Conservation (phyloP, 2,797 vertebrate genomes). For the Perdix hodgsoniae region DNA sequence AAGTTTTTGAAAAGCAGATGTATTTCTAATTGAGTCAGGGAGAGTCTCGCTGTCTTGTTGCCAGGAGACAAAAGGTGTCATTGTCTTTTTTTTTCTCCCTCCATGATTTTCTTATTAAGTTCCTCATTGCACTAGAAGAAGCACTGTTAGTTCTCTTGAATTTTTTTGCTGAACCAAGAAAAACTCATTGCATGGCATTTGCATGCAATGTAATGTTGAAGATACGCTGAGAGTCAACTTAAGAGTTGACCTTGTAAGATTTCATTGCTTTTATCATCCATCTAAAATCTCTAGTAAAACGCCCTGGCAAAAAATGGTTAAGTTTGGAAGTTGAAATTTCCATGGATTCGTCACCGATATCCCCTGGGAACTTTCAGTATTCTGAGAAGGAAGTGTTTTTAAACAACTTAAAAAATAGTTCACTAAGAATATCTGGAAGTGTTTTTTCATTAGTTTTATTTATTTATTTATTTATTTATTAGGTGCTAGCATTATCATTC, state of each 20-base stretch:
- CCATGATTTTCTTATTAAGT: neutral
- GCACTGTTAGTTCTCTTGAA: neutral
- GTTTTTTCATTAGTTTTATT: neutral
- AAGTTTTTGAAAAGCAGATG: constrained; percentile 11
- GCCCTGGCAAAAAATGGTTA: constrained; percentile 27
- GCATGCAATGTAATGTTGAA: neutral
- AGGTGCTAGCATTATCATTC: neutral
- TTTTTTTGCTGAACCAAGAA: neutral
- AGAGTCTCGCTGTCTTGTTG: neutral
- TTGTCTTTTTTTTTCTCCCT: neutral
- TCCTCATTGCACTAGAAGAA: neutral
- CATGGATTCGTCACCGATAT: constrained; percentile 3
- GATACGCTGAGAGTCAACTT: neutral
- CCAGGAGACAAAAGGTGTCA: neutral
- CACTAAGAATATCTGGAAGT: neutral
- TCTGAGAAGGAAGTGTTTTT: constrained; percentile 31
- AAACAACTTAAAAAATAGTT: neutral
- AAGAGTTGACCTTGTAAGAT: neutral
- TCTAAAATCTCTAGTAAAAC: neutral
- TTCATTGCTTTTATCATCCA: neutral
- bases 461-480: neutral
- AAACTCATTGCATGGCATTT: neutral
- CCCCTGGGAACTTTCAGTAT: constrained; percentile 28
- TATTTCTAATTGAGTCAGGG: neutral
- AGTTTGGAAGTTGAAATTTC: constrained; percentile 30